Evolutionary conservation across 2,113 vertebrate species (phyloP).

Genomic region (Xyliphius kryptos): DNA sequence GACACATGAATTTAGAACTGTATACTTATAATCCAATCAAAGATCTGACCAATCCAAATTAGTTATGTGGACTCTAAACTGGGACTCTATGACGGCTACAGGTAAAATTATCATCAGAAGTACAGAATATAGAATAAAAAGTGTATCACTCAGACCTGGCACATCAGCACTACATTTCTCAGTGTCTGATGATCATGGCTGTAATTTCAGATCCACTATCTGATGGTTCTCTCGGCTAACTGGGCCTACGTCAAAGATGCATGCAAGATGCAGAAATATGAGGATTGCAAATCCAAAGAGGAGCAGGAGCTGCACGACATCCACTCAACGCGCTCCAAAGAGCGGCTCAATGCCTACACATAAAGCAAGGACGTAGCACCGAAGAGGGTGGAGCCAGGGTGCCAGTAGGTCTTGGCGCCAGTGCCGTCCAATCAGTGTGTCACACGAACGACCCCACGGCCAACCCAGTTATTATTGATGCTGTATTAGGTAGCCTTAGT

Average conservation of each 20-base stretch:
- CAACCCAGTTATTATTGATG: conserved; percentile 55
- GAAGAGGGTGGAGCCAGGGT: conserved; percentile 33
- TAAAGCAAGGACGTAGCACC: conserved; percentile 62
- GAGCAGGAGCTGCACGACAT: conserved; percentile 98
- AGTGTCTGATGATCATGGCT: background rate
- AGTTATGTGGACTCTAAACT: no score
- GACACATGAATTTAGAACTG: no score
- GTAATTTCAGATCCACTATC: conserved; percentile 79
- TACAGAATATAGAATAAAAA: no score
- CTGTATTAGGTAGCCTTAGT: conserved; percentile 43
- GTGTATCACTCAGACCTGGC: no score
- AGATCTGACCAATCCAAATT: no score
- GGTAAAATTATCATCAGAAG: no score
- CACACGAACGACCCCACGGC: conserved; percentile 54
- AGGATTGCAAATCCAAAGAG: conserved; percentile 98
- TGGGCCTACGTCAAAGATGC: conserved; percentile 99
- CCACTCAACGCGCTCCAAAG: conserved; percentile 98
- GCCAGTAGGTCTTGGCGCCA: conserved; percentile 35
- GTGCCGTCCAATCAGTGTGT: conserved; percentile 62
- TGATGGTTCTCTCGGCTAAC: conserved; percentile 98
- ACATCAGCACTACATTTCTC: background rate
- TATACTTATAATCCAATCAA: no score
- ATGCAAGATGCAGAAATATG: conserved; percentile 97
- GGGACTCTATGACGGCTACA: no score
- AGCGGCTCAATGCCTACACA: conserved; percentile 98